These are phyloP conservation scores for Palythoa grandiflora DNA, from an alignment of 92 coral and sea anemone species.

Conservation along the genomic window DNA sequence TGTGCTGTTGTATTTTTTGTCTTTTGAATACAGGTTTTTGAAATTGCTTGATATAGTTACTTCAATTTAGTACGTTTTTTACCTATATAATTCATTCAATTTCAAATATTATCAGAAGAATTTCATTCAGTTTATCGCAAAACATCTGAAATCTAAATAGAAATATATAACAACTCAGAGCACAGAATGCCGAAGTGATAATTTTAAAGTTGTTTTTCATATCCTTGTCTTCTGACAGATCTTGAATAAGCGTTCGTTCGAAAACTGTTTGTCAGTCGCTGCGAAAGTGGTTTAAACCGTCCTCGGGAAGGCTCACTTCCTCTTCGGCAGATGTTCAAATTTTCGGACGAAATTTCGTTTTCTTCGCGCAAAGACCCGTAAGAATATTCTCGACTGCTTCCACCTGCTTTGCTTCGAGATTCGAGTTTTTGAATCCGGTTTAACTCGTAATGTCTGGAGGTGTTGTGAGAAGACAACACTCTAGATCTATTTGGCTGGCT, in stretches of 20 bases:
- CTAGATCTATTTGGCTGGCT: background rate
- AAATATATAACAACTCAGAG: background rate
- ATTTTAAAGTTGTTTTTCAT: background rate
- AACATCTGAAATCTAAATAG: background rate
- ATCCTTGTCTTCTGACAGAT: constrained; percentile 24
- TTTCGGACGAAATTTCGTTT: background rate
- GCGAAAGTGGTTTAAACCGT: constrained; percentile 1
- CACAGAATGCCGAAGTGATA: background rate
- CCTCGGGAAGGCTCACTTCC: background rate
- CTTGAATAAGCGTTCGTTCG: background rate
- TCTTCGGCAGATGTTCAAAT: background rate
- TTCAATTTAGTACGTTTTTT: background rate
- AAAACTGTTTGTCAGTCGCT: constrained; percentile 8
- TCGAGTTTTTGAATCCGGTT: background rate
- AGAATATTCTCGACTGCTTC: background rate
- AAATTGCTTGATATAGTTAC: background rate
- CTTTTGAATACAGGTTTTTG: background rate
- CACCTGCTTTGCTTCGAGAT: background rate
- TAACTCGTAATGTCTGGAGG: background rate
- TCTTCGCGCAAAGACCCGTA: constrained; percentile 21
- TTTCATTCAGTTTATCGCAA: background rate
- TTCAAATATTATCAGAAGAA: background rate
- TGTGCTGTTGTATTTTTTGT: background rate
- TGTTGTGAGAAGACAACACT: background rate
- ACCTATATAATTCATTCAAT: background rate